phyloP scores from a whole-genome alignment of 64 coral and sea anemone species.

The Trachythela sp. region DNA sequence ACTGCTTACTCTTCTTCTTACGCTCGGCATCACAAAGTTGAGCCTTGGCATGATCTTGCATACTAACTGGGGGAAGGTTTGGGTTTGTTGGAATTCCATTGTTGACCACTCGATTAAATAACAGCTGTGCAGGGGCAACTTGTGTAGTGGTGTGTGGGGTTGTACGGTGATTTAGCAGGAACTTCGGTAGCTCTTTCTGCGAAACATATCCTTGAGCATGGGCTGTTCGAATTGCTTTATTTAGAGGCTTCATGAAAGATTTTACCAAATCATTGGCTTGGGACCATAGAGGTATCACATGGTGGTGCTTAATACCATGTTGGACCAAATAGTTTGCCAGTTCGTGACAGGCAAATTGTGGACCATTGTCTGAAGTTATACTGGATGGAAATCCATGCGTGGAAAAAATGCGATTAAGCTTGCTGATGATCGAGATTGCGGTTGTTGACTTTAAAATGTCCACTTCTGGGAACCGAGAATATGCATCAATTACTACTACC shows the following conservation, averaged over 20 bases:
- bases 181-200: not conserved
- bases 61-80: not conserved
- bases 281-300: slow-evolving; percentile 8
- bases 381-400: slow-evolving; percentile 16
- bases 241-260: not conserved
- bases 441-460: slow-evolving; percentile 29
- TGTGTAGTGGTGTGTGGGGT: not conserved
- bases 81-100: not conserved
- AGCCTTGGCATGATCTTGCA: not conserved
- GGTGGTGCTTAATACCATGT: slow-evolving; percentile 27
- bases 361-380: slow-evolving; percentile 37
- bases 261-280: not conserved
- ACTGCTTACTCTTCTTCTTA: too few species aligned
- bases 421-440: not conserved
- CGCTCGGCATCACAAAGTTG: too few species aligned
- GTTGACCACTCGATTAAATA: not conserved
- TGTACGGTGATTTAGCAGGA: not conserved
- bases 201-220: not conserved
- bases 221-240: not conserved
- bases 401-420: slow-evolving; percentile 27
- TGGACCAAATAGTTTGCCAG: slow-evolving; percentile 33
- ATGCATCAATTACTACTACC: slow-evolving; percentile 26
- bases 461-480: slow-evolving; percentile 29
- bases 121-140: slow-evolving; percentile 7
- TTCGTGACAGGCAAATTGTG: slow-evolving; percentile 25